Evolutionary conservation across 2,888 invertebrate species (phyloP).

Genomic region (Spisula solida): DNA sequence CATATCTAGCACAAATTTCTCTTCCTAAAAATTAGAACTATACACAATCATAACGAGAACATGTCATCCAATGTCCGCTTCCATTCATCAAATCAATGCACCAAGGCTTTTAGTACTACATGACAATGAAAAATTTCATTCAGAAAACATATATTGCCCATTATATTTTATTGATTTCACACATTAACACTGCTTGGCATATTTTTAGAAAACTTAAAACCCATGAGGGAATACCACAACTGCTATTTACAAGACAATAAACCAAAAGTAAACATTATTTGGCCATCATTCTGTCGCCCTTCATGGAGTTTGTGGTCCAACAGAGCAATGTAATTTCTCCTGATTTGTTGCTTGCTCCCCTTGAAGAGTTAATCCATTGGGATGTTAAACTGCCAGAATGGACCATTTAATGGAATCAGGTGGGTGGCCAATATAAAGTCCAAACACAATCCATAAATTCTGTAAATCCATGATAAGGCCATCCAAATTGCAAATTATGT

Average conservation of each 20-base stretch:
- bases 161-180: background rate
- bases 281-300: background rate
- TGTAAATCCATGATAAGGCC: too few relatives aligned
- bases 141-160: background rate
- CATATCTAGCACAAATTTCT: background rate
- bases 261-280: background rate
- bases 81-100: background rate
- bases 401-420: too few relatives aligned
- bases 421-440: too few relatives aligned
- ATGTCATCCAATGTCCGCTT: background rate
- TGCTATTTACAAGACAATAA: constrained; percentile 1
- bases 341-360: background rate
- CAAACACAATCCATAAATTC: too few relatives aligned
- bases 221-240: background rate
- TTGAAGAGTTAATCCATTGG: too few relatives aligned
- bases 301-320: background rate
- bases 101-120: background rate
- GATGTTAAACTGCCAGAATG: too few relatives aligned
- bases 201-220: background rate
- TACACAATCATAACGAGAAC: background rate
- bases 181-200: background rate
- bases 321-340: background rate
- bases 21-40: too few relatives aligned
- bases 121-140: background rate
- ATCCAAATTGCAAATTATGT: too few relatives aligned